phyloP scores from a whole-genome alignment of 2,888 invertebrate genomes.

The Philaethria dido region DNA sequence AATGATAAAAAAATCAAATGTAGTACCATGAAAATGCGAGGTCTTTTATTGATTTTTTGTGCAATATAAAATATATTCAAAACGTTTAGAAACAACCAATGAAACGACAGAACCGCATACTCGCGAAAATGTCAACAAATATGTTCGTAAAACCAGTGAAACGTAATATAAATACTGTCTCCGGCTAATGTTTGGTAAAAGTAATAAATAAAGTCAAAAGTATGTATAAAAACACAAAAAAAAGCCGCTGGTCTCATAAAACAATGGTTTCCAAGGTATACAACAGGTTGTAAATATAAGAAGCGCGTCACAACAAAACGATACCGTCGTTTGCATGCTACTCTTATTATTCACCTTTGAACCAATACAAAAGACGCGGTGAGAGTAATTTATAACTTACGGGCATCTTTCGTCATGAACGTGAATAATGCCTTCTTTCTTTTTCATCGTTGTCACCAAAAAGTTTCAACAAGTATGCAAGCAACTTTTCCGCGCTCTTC shows the following conservation, averaged over 20 bases:
- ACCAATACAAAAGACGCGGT: slow-evolving; percentile 13
- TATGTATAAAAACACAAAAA: too few relatives aligned
- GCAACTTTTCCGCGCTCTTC: slow-evolving; percentile 30
- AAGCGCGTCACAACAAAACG: slow-evolving; percentile 7
- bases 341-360: slow-evolving; percentile 4
- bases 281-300: not conserved
- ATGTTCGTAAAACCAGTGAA: not conserved
- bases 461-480: slow-evolving; percentile 18
- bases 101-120: not conserved
- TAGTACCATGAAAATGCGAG: too few relatives aligned
- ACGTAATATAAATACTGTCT: not conserved
- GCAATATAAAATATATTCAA: too few relatives aligned
- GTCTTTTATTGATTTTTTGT: too few relatives aligned
- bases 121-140: not conserved
- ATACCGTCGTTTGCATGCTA: not conserved
- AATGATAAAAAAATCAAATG: too few relatives aligned
- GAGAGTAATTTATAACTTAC: slow-evolving; percentile 52
- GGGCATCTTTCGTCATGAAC: slow-evolving; percentile 59
- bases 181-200: too few relatives aligned
- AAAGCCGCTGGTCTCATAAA: not conserved
- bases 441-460: slow-evolving; percentile 47
- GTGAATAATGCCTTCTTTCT: slow-evolving; percentile 53
- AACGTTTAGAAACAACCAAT: not conserved
- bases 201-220: too few relatives aligned
- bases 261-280: not conserved